Conservation (phyloP, 2,113 vertebrate genomes). For the Etheostoma spectabile region DNA sequence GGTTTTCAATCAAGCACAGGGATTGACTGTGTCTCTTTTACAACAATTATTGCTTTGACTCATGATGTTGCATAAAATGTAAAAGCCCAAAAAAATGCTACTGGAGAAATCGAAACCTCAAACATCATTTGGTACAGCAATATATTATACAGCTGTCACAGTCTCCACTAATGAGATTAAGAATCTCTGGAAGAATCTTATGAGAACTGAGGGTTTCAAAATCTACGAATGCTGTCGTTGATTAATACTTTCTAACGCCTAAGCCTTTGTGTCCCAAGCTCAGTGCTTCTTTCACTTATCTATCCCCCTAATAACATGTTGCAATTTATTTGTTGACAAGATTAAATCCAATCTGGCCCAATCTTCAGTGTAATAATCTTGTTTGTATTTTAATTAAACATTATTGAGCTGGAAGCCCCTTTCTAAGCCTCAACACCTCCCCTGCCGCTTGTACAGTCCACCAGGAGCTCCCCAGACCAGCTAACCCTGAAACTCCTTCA, state of each 20-base stretch:
- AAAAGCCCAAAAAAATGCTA: neutral
- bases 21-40: slow-evolving; percentile 8
- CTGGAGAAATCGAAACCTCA: slow-evolving; percentile 8
- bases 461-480: slow-evolving; percentile 8
- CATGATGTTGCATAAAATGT: neutral
- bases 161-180: slow-evolving; percentile 1
- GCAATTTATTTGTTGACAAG: slow-evolving; percentile 36
- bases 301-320: slow-evolving; percentile 25
- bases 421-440: slow-evolving; percentile 25
- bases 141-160: neutral
- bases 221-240: neutral
- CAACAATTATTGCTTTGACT: slow-evolving; percentile 10
- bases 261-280: neutral
- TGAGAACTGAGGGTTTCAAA: neutral
- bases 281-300: neutral
- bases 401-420: slow-evolving; percentile 23
- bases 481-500: neutral
- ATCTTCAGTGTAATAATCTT: slow-evolving; percentile 55
- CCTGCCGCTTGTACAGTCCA: slow-evolving; percentile 17
- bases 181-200: neutral
- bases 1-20: neutral
- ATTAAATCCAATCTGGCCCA: slow-evolving; percentile 49
- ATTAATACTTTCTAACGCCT: neutral
- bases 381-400: slow-evolving; percentile 72
- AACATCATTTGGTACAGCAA: neutral